Base-by-base conservation (phyloP, 2,113 vertebrate genomes). In the Pao palembangensis region DNA sequence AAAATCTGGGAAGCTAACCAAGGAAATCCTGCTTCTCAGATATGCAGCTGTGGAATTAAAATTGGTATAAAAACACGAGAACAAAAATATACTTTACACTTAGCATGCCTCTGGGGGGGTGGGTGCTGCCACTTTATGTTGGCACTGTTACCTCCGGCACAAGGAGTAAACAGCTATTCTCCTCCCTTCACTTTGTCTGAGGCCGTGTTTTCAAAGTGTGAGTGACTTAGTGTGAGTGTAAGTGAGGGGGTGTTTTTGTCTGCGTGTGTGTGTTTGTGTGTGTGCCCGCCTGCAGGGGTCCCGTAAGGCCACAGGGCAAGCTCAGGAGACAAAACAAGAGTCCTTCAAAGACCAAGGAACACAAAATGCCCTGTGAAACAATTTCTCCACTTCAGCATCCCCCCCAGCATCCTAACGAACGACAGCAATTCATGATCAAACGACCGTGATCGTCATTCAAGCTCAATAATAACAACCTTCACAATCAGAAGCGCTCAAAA, bases 21-120 rank as follows among this genome's bases (percentile, higher is more conserved):
- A 91, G 90, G 88, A 91, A 91, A 91, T 92, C 90, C 88, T 89
- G 87, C 89, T 88, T 79, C 85, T 89, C 82, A 89, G 88, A 92
- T 89, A 90, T 89, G 88, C 90, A 91, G 88, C 88, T 90, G 88
- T 89, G 85, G 88, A 92, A 90, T 91, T 88, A 83, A 84, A 90
- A 90, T 87, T 88, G 85, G 86, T 91, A 82, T 88, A 85, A 78
- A 88, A 88, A 87, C 79, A 83, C 28, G 42, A 81, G 78, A 88
- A 87, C 85, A 89, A 87, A 91, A 88, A 87, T 86, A 88, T 86
- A 88, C 85, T 87, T 88, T 85, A 89, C 86, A 87, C 83, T 88
- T 85, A 75, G 80, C 82, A 88, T 88, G 86, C 88, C 85, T 86
- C 85, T 89, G 44, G 55, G 59, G 49, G 23, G 50, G 61, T 2